phyloP scores from a whole-genome alignment of 2,888 invertebrate genomes.

The Buathra laborator region DNA sequence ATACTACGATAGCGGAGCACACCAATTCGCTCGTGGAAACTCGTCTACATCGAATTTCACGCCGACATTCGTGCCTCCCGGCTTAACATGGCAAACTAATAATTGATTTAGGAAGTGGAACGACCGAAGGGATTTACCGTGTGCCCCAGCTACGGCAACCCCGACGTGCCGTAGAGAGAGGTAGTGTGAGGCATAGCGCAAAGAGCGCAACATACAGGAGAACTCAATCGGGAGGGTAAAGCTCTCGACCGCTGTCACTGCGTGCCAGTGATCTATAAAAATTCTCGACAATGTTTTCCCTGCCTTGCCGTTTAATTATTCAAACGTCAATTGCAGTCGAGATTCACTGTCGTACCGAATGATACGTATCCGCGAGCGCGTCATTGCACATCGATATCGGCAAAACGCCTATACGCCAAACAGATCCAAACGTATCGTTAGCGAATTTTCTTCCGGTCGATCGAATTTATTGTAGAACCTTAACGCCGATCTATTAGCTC shows the following conservation, averaged over 20 bases:
- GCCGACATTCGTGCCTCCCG: slow-evolving; percentile 49
- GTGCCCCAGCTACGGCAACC: neutral
- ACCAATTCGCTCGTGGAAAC: neutral
- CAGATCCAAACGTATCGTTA: neutral
- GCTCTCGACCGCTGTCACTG: neutral
- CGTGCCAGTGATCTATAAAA: slow-evolving; percentile 26
- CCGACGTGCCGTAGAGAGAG: neutral
- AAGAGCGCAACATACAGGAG: neutral
- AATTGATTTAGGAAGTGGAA: slow-evolving; percentile 72
- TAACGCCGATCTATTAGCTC: neutral
- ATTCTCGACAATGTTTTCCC: slow-evolving; percentile 31
- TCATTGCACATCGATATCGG: neutral
- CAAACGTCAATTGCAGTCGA: slow-evolving; percentile 36
- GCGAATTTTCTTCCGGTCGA: slow-evolving; percentile 1
- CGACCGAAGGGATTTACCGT: slow-evolving; percentile 39
- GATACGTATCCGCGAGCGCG: neutral
- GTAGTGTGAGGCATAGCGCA: neutral
- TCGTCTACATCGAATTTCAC: slow-evolving; percentile 67
- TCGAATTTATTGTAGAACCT: neutral
- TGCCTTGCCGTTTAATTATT: slow-evolving; percentile 22
- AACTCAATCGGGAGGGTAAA: neutral
- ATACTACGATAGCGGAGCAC: neutral
- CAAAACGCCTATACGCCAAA: neutral
- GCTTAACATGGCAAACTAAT: slow-evolving; percentile 72
- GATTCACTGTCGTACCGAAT: neutral